Percentiles rank a stretch among this genome's conserved stretches.
Evolutionary conservation across 2,888 invertebrate species (phyloP).

Genomic region (Parelbella ahira): DNA sequence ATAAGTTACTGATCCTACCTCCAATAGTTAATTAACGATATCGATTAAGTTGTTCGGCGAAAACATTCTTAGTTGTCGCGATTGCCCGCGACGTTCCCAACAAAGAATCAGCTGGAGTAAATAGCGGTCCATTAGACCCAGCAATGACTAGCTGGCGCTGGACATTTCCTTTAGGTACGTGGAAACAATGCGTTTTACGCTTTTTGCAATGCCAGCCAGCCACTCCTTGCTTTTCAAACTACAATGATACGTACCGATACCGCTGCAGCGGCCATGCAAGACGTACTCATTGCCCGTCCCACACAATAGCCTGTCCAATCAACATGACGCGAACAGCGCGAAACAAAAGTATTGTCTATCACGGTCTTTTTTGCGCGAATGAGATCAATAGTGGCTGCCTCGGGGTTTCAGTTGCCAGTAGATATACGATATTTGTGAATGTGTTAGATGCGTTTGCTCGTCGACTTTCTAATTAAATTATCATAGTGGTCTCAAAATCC

Average conservation of each 20-base stretch:
- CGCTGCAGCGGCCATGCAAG: constrained; percentile 35
- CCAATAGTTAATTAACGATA: constrained; percentile 8
- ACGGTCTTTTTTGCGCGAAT: constrained; percentile 13
- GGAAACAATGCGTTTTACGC: constrained; percentile 68
- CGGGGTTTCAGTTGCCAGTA: constrained; percentile 9
- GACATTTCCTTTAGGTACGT: constrained; percentile 53
- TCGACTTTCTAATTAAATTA: constrained; percentile 24
- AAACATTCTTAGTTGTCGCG: constrained; percentile 19
- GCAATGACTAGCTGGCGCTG: constrained; percentile 51
- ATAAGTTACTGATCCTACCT: too few relatives aligned
- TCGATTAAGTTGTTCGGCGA: constrained; percentile 13
- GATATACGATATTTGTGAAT: too few relatives aligned
- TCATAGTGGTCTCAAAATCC: too few relatives aligned
- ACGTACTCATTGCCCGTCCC: constrained; percentile 41
- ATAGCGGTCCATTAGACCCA: constrained; percentile 62
- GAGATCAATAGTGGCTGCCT: constrained; percentile 10
- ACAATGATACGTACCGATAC: constrained; percentile 58
- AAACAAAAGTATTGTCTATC: constrained; percentile 24
- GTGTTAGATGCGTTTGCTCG: too few relatives aligned
- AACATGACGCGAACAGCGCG: constrained; percentile 21
- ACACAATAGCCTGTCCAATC: constrained; percentile 42
- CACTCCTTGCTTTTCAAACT: constrained; percentile 57
- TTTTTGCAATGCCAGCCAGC: constrained; percentile 72
- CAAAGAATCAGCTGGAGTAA: constrained; percentile 55
- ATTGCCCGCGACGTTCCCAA: too few relatives aligned